Evolutionary conservation across 2,888 invertebrate genomes (phyloP).

Genomic region (Epiblema foenella): DNA sequence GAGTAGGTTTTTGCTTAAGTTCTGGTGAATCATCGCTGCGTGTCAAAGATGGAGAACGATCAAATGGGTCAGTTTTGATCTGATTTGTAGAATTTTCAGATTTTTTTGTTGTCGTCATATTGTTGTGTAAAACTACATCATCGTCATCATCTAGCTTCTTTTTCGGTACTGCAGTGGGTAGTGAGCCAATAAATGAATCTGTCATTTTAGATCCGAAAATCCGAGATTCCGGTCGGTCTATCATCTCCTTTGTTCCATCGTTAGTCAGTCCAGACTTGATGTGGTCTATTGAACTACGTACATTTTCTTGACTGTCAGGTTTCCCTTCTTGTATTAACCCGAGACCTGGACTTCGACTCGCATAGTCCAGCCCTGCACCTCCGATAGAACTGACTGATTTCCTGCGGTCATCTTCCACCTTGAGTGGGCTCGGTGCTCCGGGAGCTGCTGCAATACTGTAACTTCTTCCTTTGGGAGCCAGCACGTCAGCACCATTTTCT

Average conservation of each 20-base stretch:
- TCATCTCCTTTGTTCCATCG: slow-evolving; percentile 62
- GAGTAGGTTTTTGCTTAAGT: slow-evolving; percentile 64
- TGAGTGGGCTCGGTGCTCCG: slow-evolving; percentile 74
- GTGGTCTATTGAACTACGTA: slow-evolving; percentile 75
- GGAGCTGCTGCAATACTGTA: slow-evolving; percentile 82
- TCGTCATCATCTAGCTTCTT: slow-evolving; percentile 77
- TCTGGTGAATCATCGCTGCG: slow-evolving; percentile 82
- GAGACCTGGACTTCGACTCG: slow-evolving; percentile 71
- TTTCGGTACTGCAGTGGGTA: slow-evolving; percentile 67
- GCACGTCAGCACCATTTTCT: slow-evolving; percentile 72
- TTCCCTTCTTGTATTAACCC: slow-evolving; percentile 80
- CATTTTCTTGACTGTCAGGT: slow-evolving; percentile 74
- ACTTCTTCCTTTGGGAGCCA: slow-evolving; percentile 81
- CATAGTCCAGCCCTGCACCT: slow-evolving; percentile 71
- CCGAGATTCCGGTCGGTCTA: slow-evolving; percentile 78
- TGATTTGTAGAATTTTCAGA: slow-evolving; percentile 56
- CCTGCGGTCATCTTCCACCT: slow-evolving; percentile 80
- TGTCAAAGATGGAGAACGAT: slow-evolving; percentile 80
- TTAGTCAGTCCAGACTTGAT: slow-evolving; percentile 69
- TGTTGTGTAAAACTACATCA: slow-evolving; percentile 75
- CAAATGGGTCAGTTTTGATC: slow-evolving; percentile 69
- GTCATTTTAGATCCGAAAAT: slow-evolving; percentile 79
- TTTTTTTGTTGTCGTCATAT: slow-evolving; percentile 56
- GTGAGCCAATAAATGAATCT: slow-evolving; percentile 77
- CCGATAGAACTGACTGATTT: slow-evolving; percentile 81